Percentiles rank a stretch among this genome's conserved stretches.
These are phyloP conservation scores for Thalpophila matura DNA, from an alignment of 2,888 invertebrate genomes.

Conservation along the genomic window DNA sequence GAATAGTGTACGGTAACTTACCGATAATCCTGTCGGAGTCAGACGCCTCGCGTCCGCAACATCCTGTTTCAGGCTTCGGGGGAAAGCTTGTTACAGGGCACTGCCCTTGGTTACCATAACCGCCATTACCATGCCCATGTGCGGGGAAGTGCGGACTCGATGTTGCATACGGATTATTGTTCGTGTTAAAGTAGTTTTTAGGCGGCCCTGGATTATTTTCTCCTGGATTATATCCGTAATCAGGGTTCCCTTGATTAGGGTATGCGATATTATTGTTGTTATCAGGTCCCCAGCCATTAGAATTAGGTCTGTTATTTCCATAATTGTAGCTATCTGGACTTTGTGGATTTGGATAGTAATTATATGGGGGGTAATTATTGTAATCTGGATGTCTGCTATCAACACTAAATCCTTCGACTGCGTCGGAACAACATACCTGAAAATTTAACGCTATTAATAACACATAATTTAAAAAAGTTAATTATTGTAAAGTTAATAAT, in stretches of 20 bases:
- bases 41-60: slow-evolving; percentile 82
- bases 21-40: slow-evolving; percentile 77
- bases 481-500: no score
- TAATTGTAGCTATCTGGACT: slow-evolving; percentile 11
- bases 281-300: slow-evolving; percentile 36
- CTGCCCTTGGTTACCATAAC: slow-evolving; percentile 59
- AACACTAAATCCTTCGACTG: not conserved
- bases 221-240: slow-evolving; percentile 11
- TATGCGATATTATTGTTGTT: slow-evolving; percentile 32
- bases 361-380: slow-evolving; percentile 33
- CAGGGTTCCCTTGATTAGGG: slow-evolving; percentile 18
- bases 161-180: slow-evolving; percentile 54
- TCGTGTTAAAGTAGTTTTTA: slow-evolving; percentile 43
- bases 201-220: slow-evolving; percentile 6
- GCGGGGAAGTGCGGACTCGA: slow-evolving; percentile 36
- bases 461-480: not conserved
- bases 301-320: slow-evolving; percentile 19
- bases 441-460: slow-evolving; percentile 46
- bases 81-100: slow-evolving; percentile 77
- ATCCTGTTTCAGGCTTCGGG: slow-evolving; percentile 77
- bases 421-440: slow-evolving; percentile 77
- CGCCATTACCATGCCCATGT: slow-evolving; percentile 24
- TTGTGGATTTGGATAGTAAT: slow-evolving; percentile 33
- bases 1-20: slow-evolving; percentile 63
- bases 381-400: slow-evolving; percentile 32